Base-by-base conservation (phyloP, 1,140 invertebrate species). In the Drosophila quadrilineata region DNA sequence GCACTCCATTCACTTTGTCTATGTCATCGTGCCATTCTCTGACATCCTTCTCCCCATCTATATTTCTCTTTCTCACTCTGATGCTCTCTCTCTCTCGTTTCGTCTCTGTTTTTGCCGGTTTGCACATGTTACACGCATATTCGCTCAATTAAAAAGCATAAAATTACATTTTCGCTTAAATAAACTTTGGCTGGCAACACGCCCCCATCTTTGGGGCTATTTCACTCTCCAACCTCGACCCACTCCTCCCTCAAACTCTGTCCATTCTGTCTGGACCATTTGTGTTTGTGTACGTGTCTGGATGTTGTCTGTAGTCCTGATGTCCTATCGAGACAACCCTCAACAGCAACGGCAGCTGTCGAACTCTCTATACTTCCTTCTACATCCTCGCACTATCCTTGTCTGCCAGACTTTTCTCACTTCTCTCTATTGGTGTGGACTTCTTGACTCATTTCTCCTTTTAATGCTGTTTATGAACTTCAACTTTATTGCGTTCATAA, bases 121-220 rank as follows among this genome's bases (percentile, higher is more conserved):
- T 46, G 60, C 79, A 84, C 70, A 77, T 79, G 79, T 60, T 85
- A 65, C 66, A 77, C 74, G 79, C 74, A 79, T 85, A 79, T 85
- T 79, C 71, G 74, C 79, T 85, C 79, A 85, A 85, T 85, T 85
- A 85, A 85, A 84, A 85, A 85, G 79, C 80, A 85, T 79, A 85
- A 85, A 85, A 85, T 85, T 85, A 75, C 80, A 85, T 85, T 85
- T 77, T 79, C 71, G 79, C 79, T 79, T 68, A 85, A 84, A 79
- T 84, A 73, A 84, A 85, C 71, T 66, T n/a, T 75, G 54, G 66
- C 29, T 46, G 43, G 12, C 26, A 17, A 28, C 19, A 10, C 6
- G n/a, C 21, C 52, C 46, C 19, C 8, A 26, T 4, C 17, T 2
- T 35, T 59, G 14, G 17, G 45, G 14, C 49, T 36, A n/a, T 43